Evolutionary conservation across 2,113 vertebrate genomes (phyloP), one percentile per base, ranked within the genome.

Genomic region (Varanus salvator): DNA sequence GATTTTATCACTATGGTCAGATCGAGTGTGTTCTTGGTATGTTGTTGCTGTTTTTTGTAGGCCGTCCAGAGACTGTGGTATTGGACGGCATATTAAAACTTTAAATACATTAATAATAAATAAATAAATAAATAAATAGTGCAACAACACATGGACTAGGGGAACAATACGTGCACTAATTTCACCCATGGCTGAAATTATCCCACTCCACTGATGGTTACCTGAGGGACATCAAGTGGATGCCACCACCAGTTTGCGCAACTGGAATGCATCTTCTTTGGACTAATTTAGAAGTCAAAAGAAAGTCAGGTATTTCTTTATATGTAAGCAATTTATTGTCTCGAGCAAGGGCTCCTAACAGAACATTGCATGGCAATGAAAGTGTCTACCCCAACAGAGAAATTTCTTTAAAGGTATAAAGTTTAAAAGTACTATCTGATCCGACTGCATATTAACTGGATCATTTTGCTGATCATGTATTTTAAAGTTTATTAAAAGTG

Each of bases 401-500:
- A 86, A 52, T 83, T 71, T 87, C 89, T 48, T 81, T 88, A 60
- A 60, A 60, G 3, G 57, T 15, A 15, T 60, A 60, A 60, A 60
- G 57, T 60, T 60, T 60, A 78, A 74, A 92, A 69, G 60, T 86
- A 87, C 60, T 86, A 60, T 93, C 44, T 90, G 82, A 84, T 76
- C 57, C 11, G 84, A 91, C 92, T 97, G 93, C 93, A 81, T 97
- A 96, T 96, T 94, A 44, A 96, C 93, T 93, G 94, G 95, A 96
- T 95, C 91, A 95, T 97, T 97, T 95, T 97, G 95, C 96, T 96
- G 96, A 97, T 92, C 95, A 95, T 96, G 94, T 94, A 96, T 95
- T 95, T 97, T 96, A 92, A 97, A 96, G 93, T 96, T 97, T 97
- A 97, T 97, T 96, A 96, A 93, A 95, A 97, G 91, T 80, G 96